A percentile compares a stretch with the other conserved stretches of the same genome.
Conservation (phyloP, 2,797 vertebrate genomes). For the Tinamus major region DNA sequence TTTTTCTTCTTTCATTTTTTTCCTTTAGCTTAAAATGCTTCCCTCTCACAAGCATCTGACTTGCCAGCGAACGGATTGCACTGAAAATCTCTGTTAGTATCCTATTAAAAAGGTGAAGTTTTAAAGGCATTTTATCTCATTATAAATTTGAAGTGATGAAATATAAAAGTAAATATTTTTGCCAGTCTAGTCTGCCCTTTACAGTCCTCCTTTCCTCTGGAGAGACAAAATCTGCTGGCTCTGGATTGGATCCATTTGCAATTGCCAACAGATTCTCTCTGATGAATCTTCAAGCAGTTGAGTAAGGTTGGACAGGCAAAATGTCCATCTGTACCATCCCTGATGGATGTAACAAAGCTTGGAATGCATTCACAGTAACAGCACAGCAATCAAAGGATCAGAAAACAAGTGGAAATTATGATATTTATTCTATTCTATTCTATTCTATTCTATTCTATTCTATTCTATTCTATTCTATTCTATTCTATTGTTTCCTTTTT, state of each 20-base stretch:
- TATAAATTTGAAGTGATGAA: constrained; percentile 72
- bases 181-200: constrained; percentile 74
- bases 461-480: neutral
- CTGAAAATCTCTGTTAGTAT: constrained; percentile 52
- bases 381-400: constrained; percentile 36
- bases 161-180: constrained; percentile 79
- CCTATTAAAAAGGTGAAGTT: constrained; percentile 71
- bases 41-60: neutral
- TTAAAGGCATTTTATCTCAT: constrained; percentile 57
- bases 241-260: constrained; percentile 76
- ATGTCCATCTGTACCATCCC: constrained; percentile 73
- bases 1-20: neutral
- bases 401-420: neutral
- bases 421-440: neutral
- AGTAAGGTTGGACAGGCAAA: constrained; percentile 77
- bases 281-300: constrained; percentile 74
- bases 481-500: neutral
- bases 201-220: constrained; percentile 66
- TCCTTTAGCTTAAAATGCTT: constrained; percentile 16
- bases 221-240: constrained; percentile 74
- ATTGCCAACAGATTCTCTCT: constrained; percentile 78
- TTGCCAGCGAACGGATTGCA: constrained; percentile 9
- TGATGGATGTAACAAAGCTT: constrained; percentile 63
- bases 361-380: constrained; percentile 55
- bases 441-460: neutral